Evolutionary conservation across 2,113 vertebrate genomes (phyloP), one percentile per base, ranked within the genome.

Genomic region (Parotia lawesii): DNA sequence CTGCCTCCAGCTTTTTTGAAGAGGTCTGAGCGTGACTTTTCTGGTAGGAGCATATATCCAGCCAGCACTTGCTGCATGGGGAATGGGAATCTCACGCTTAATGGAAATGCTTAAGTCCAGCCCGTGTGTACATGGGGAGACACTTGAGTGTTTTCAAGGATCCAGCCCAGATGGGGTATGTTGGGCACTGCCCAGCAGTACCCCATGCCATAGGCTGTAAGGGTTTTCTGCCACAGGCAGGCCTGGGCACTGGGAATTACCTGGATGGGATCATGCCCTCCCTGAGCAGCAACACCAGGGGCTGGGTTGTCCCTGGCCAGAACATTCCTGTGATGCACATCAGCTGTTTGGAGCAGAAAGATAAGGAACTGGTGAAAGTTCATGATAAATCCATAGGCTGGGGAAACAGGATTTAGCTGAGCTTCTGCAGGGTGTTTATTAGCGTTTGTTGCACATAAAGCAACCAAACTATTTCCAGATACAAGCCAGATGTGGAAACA

Each of bases 71-170:
- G 0, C 40, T 65, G 25, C 5, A 1, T 23, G 12, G 28, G 15
- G 28, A 79, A 18, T 18, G 9, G 5, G 27, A 12, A 73, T 53
- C 10, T 75, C 48, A 25, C 0, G 2, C 40, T 64, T 25, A 53
- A 16, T 12, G n/a, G 5, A 57, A 69, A 72, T 2, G 1, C 11
- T 74, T 58, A 50, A 78, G 67, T 87, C 7, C 37, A 64, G 12
- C 9, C 42, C 4, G 2, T 28, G 17, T 31, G 20, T 31, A 25
- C 0, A 1, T 8, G 6, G 20, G 29, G 13, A 58, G 15, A 58
- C 29, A 22, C 18, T 31, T 18, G 27, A 53, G 19, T 24, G 10
- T 40, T 51, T 80, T 25, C 31, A 80, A 37, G 45, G 31, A 73
- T 15, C 29, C 72, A 44, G 5, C 12, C 31, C 24, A 40, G 40